Base-by-base conservation (phyloP, 2,797 vertebrate genomes). In the Bovichtus variegatus region DNA sequence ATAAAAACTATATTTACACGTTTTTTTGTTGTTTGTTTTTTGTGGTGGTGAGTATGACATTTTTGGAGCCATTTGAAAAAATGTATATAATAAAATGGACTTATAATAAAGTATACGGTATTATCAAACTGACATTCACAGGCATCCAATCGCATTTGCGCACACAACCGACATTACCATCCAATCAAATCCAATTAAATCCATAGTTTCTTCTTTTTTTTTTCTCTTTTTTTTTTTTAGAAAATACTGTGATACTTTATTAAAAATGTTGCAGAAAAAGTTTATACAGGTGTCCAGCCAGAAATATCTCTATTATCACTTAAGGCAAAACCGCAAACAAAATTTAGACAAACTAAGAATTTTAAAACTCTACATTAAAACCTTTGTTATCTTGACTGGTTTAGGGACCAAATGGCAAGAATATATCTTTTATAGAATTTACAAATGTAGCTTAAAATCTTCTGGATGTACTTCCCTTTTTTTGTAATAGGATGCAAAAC, bases 231-330 rank as follows among this genome's bases (percentile, higher is more conserved):
- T n/a, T n/a, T 93, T 96, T 96, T 94, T 97, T 99, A 98, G 96
- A 99, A 99, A 99, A 99, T 98, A 98, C 95, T 94, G 96, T 97
- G 95, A 97, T 97, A 96, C 97, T 99, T 99, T 97, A 98, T 98
- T 98, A 98, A 97, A 98, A 98, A 97, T 95, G 96, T 95, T 95
- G 97, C 97, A 97, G 97, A 98, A 98, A 95, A 97, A 95, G 88
- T 98, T 96, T 97, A 96, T 97, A 97, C 97, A 98, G 95, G 96
- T 97, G 94, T 96, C 96, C 96, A 97, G 97, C 97, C 96, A 98
- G 97, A 97, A 97, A 98, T 96, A 97, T 97, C 92, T 95, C 96
- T 95, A 96, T 95, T 95, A 96, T 97, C 95, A 97, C 95, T 96
- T 97, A 98, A 98, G 97, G 97, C 97, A 97, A 97, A 97, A 97